phyloP scores from a whole-genome alignment of 2,113 vertebrate species.

The Xiphophorus couchianus region DNA sequence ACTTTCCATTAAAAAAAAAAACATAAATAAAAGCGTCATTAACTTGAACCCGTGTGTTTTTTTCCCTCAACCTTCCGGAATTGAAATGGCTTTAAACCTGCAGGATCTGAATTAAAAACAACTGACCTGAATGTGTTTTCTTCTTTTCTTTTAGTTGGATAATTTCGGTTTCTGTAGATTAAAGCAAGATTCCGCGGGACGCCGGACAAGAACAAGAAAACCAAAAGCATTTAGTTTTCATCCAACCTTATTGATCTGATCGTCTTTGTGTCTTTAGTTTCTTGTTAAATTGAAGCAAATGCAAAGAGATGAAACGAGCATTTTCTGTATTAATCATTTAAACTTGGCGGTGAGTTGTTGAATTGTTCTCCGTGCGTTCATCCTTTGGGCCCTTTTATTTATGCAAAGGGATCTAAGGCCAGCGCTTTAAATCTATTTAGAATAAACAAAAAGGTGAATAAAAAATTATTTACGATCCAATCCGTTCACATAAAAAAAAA shows the following conservation, averaged over 20 bases:
- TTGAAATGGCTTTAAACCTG: no score
- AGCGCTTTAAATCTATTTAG: no score
- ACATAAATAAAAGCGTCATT: conserved; percentile 76
- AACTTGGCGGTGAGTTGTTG: background rate
- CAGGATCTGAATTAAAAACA: background rate
- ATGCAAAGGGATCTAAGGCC: no score
- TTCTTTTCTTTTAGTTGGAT: background rate
- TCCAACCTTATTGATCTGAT: no score
- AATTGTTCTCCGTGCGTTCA: background rate
- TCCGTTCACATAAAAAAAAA: no score
- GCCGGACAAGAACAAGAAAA: background rate
- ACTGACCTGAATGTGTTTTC: background rate
- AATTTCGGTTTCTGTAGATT: background rate
- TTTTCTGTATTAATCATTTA: background rate
- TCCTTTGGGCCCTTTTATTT: background rate
- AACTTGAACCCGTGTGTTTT: background rate
- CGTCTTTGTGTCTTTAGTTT: background rate
- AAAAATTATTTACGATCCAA: no score
- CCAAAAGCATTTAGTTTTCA: background rate
- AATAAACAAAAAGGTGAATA: no score
- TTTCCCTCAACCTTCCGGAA: background rate
- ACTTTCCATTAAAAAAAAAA: conserved; percentile 67
- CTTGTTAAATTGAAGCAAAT: background rate
- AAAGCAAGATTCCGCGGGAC: background rate
- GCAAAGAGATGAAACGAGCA: background rate